phyloP scores from a whole-genome alignment of 2,797 vertebrate genomes.

The Propithecus deckenii region DNA sequence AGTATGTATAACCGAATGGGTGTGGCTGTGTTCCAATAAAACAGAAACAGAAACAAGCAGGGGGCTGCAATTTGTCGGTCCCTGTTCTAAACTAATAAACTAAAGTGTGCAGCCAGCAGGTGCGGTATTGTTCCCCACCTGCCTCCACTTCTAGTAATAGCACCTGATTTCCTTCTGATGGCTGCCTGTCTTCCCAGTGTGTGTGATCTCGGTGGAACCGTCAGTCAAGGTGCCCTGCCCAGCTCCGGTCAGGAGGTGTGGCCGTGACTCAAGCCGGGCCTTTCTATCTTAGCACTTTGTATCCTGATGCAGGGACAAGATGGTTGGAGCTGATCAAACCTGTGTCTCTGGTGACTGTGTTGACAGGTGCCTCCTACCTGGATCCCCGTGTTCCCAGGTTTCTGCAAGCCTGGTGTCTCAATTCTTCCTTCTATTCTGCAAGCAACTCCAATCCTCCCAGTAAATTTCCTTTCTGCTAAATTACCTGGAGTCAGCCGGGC shows the following conservation, averaged over 20 bases:
- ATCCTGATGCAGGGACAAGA: not conserved
- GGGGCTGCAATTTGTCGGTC: not conserved
- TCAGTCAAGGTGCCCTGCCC: not conserved
- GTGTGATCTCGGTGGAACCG: not conserved
- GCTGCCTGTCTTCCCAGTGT: not conserved
- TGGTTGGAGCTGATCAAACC: not conserved
- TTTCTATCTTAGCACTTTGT: not conserved
- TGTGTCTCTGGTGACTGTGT: not conserved
- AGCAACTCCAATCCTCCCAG: not conserved
- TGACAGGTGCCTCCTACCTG: not conserved
- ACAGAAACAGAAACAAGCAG: not conserved
- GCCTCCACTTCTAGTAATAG: not conserved
- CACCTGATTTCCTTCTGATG: not conserved
- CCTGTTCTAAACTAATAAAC: not conserved
- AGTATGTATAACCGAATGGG: fast-evolving
- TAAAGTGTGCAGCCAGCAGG: not conserved
- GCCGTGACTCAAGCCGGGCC: not conserved
- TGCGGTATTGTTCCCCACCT: no score
- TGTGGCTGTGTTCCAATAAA: not conserved
- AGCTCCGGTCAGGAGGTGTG: not conserved
- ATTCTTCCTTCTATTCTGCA: not conserved
- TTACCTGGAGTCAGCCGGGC: not conserved
- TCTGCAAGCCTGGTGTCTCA: not conserved
- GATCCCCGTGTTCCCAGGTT: not conserved
- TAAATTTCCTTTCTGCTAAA: not conserved